These are phyloP conservation scores for Calliphora vicina DNA, from an alignment of 1,140 invertebrate species.

Conservation along the genomic window DNA sequence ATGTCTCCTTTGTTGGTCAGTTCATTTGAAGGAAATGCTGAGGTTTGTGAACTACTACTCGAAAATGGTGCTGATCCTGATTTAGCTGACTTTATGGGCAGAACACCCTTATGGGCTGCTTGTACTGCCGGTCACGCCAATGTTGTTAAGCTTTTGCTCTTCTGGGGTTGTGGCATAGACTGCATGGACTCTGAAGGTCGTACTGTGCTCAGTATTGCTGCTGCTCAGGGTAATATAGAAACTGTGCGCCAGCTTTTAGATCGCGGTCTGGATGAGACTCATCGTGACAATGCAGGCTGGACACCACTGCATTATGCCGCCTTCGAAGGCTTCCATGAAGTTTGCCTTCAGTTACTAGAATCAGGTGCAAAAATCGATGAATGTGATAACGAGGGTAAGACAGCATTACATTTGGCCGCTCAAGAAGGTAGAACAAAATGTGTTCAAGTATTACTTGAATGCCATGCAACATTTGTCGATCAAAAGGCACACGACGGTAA, in stretches of 20 bases:
- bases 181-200: conserved; percentile 90
- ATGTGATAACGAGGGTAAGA: conserved; percentile 93
- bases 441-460: conserved; percentile 57
- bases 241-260: conserved; percentile 90
- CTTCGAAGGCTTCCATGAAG: conserved; percentile 89
- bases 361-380: conserved; percentile 92
- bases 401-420: conserved; percentile 86
- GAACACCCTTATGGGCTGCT: conserved; percentile 83
- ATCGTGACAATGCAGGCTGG: conserved; percentile 92
- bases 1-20: conserved; percentile 94
- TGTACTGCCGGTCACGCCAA: conserved; percentile 86
- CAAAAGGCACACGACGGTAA: conserved; percentile 93
- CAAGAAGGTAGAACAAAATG: conserved; percentile 77
- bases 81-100: conserved; percentile 78
- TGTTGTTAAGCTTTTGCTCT: conserved; percentile 81
- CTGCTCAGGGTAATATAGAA: conserved; percentile 84
- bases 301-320: conserved; percentile 92
- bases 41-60: conserved; percentile 84
- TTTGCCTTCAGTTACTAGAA: conserved; percentile 85
- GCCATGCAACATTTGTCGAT: conserved; percentile 70
- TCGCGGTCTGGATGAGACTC: conserved; percentile 88
- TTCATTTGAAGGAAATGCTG: conserved; percentile 84
- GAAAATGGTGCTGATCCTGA: conserved; percentile 90
- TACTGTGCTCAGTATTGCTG: conserved; percentile 86
- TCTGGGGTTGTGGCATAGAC: conserved; percentile 90